Evolutionary conservation across 1,140 invertebrate species (phyloP).

Genomic region (Cataglyphis hispanica): DNA sequence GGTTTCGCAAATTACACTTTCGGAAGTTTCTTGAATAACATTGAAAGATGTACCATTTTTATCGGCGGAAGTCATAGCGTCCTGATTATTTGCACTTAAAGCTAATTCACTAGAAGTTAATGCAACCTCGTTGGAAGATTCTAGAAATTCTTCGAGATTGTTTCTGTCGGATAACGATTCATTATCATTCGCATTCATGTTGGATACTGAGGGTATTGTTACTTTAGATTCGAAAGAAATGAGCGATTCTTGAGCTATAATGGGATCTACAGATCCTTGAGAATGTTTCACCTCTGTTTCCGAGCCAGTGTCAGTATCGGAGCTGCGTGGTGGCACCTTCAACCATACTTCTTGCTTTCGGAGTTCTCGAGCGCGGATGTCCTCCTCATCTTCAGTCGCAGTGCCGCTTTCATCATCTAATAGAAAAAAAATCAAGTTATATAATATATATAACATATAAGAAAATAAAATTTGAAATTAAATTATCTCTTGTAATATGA

Average conservation of each 20-base stretch:
- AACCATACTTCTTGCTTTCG: conserved; percentile 90
- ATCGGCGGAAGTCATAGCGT: neutral
- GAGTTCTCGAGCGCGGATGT: conserved; percentile 89
- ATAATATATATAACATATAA: neutral
- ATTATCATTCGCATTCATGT: conserved; percentile 37
- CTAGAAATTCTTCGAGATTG: neutral
- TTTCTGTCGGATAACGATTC: conserved; percentile 28
- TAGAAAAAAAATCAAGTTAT: conserved; percentile 39
- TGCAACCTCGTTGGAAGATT: neutral
- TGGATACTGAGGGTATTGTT: conserved; percentile 27
- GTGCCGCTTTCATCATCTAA: conserved; percentile 91
- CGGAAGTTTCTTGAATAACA: conserved; percentile 35
- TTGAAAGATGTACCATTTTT: conserved; percentile 23
- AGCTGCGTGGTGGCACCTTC: conserved; percentile 87
- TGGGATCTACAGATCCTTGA: conserved; percentile 74
- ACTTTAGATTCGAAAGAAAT: conserved; percentile 51
- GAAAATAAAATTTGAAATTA: too few relatives aligned
- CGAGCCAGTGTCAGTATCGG: conserved; percentile 90
- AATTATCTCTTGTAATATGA: too few relatives aligned
- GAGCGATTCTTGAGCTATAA: conserved; percentile 59
- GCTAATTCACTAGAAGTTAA: conserved; percentile 20
- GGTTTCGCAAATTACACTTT: conserved; percentile 57
- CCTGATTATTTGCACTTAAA: neutral
- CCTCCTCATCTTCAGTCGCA: conserved; percentile 91
- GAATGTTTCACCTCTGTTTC: conserved; percentile 91